These are phyloP conservation scores for Scalopus aquaticus DNA, from an alignment of 2,113 vertebrate species.

Conservation along the genomic window DNA sequence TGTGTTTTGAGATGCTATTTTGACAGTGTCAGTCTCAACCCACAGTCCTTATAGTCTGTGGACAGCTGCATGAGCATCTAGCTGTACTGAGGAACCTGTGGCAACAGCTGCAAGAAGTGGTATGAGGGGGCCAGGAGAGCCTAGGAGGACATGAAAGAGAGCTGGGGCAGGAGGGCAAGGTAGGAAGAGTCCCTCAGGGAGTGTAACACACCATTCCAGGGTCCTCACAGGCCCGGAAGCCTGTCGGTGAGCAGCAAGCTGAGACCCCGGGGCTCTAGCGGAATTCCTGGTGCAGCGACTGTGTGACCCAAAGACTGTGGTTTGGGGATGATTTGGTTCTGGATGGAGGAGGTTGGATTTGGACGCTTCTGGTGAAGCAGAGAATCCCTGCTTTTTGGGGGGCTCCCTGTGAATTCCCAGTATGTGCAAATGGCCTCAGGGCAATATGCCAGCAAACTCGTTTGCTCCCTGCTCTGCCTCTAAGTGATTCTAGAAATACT, in stretches of 20 bases:
- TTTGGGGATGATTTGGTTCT: neutral
- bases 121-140: neutral
- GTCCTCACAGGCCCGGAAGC: too few species aligned
- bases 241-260: neutral
- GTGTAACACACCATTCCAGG: neutral
- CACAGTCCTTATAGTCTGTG: neutral
- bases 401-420: too few species aligned
- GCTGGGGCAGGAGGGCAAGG: neutral
- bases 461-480: neutral
- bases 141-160: neutral
- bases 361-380: neutral
- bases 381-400: neutral
- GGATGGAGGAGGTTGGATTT: neutral
- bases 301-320: neutral
- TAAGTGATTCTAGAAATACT: neutral
- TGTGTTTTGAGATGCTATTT: too few species aligned
- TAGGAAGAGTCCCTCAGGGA: neutral
- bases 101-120: neutral
- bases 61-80: neutral
- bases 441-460: rapidly evolving
- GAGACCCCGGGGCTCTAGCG: neutral
- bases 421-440: neutral
- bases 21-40: neutral
- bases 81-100: neutral
- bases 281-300: neutral